Percentiles rank a stretch among this genome's conserved stretches.
Conservation (phyloP, 2,797 vertebrate species). For the Anomalospiza imberbis region DNA sequence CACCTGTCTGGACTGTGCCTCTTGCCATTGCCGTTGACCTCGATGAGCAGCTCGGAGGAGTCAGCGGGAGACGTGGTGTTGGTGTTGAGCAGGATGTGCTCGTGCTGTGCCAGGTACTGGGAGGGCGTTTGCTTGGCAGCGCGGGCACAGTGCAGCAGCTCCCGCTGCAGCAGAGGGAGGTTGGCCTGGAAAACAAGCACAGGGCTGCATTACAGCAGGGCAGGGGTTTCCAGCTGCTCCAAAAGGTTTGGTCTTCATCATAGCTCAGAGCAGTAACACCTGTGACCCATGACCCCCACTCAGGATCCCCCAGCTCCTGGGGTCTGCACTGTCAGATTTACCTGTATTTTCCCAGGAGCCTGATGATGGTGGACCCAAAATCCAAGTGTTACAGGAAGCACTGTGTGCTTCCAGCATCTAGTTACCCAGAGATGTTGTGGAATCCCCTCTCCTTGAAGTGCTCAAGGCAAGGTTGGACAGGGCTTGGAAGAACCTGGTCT, state of each 20-base stretch:
- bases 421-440: background rate
- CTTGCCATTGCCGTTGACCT: slow-evolving; percentile 88
- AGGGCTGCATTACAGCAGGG: background rate
- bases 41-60: slow-evolving; percentile 94
- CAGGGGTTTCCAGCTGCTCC: background rate
- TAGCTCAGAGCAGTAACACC: background rate
- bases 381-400: fast-evolving
- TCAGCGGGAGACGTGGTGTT: slow-evolving; percentile 88
- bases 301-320: background rate
- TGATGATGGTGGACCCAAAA: background rate
- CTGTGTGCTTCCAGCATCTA: background rate
- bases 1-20: slow-evolving; percentile 94
- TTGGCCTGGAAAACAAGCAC: slow-evolving; percentile 83
- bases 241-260: background rate
- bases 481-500: background rate
- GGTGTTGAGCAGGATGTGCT: slow-evolving; percentile 95
- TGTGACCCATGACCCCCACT: too few relatives aligned
- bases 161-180: slow-evolving; percentile 93
- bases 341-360: background rate
- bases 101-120: slow-evolving; percentile 97
- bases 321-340: background rate
- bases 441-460: background rate
- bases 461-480: background rate
- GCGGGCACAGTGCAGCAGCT: slow-evolving; percentile 93
- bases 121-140: slow-evolving; percentile 98